Percentiles rank a stretch among this genome's conserved stretches.
phyloP scores from a whole-genome alignment of 2,113 vertebrate genomes.

The Lathamus discolor region DNA sequence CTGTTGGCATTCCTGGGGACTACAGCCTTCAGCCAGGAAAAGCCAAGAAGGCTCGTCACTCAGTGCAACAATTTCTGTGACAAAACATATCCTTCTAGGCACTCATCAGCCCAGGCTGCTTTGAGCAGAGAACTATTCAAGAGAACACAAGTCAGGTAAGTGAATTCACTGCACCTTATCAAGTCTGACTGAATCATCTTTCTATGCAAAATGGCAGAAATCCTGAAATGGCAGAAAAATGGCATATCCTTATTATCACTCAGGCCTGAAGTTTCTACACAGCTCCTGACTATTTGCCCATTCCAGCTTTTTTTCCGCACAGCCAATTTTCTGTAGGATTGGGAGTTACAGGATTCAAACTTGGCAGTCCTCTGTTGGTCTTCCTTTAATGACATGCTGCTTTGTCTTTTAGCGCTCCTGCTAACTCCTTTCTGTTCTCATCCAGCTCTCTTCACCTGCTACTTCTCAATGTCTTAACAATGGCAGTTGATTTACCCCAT shows the following conservation, averaged over 20 bases:
- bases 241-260: neutral
- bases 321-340: neutral
- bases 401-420: neutral
- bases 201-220: neutral
- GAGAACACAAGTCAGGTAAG: neutral
- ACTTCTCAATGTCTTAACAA: neutral
- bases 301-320: neutral
- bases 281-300: neutral
- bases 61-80: neutral
- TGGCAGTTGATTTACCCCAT: neutral
- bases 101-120: neutral
- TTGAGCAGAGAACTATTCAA: neutral
- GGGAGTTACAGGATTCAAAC: neutral
- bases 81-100: neutral
- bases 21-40: neutral
- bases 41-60: neutral
- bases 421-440: neutral
- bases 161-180: neutral
- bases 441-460: neutral
- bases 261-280: neutral
- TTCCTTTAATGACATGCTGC: neutral
- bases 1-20: neutral
- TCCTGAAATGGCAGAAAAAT: neutral
- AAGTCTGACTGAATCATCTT: neutral
- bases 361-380: rapidly evolving